Conservation (phyloP, 2,797 vertebrate species). For the Tadarida brasiliensis region DNA sequence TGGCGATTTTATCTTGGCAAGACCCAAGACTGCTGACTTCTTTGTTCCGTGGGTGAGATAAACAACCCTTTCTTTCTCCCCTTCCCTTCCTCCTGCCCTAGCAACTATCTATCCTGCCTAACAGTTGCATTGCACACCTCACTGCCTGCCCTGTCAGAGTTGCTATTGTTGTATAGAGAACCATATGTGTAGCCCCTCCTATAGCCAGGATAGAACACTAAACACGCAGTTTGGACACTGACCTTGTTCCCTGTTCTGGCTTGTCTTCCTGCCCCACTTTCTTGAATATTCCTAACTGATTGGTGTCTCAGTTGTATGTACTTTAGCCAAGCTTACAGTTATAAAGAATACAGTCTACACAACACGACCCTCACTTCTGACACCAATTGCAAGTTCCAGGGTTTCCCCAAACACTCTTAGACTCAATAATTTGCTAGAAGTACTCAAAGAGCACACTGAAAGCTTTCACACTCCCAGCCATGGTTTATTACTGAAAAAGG, state of each 20-base stretch:
- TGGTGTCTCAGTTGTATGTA: not conserved
- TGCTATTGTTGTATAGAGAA: not conserved
- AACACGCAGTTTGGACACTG: fast-evolving
- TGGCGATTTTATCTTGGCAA: too few species aligned
- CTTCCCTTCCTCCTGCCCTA: too few species aligned
- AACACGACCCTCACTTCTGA: not conserved
- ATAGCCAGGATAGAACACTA: not conserved
- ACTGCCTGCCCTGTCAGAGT: not conserved
- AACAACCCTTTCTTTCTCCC: too few species aligned
- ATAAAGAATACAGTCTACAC: not conserved
- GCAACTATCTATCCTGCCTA: too few species aligned
- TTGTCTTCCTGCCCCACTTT: not conserved
- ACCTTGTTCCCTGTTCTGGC: not conserved
- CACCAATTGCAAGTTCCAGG: not conserved
- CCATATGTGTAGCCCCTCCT: not conserved
- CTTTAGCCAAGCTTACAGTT: not conserved
- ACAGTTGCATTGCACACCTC: not conserved
- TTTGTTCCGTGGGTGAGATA: too few species aligned
- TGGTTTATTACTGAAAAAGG: not conserved
- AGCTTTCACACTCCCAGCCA: not conserved
- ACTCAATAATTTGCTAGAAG: not conserved
- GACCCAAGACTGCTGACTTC: too few species aligned
- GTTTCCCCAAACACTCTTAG: not conserved
- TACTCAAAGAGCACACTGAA: not conserved
- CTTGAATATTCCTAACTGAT: not conserved